Evolutionary conservation across 2,113 vertebrate species (phyloP).

Genomic region (Regulus satrapa): DNA sequence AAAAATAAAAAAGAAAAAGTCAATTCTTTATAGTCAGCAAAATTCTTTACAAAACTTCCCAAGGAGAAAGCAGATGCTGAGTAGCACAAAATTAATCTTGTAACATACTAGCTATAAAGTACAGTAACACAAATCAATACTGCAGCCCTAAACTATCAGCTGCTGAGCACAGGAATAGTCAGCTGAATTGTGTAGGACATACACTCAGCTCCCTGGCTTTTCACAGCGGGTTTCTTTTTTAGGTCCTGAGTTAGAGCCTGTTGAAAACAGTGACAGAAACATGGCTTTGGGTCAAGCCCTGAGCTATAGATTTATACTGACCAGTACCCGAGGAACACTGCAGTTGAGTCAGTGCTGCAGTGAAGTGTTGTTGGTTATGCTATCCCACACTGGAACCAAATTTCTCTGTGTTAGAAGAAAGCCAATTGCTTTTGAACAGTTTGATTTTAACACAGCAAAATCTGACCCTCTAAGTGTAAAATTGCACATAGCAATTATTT

Average conservation of each 20-base stretch:
- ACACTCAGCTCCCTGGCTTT: not conserved
- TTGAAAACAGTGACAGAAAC: not conserved
- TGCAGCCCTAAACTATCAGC: constrained; percentile 9
- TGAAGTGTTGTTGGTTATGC: not conserved
- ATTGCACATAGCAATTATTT: not conserved
- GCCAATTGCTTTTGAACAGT: not conserved
- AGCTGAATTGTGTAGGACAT: constrained; percentile 25
- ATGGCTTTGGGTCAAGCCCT: not conserved
- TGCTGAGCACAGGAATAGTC: constrained; percentile 29
- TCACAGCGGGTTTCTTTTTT: not conserved
- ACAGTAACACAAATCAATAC: constrained; percentile 66
- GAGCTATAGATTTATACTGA: not conserved
- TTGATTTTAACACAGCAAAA: not conserved
- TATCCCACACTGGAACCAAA: not conserved
- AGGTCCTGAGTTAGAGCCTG: not conserved
- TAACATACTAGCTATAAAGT: constrained; percentile 60
- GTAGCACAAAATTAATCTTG: constrained; percentile 61
- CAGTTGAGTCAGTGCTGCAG: constrained; percentile 21
- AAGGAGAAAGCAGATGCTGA: constrained; percentile 61
- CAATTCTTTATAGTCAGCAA: constrained; percentile 43
- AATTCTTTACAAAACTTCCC: constrained; percentile 44
- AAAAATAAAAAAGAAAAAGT: not conserved
- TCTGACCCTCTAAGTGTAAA: not conserved
- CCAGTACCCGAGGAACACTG: not conserved
- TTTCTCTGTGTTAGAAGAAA: not conserved